Evolutionary conservation across 2,797 vertebrate genomes (phyloP), one percentile per base, ranked within the genome.

Genomic region (Sebastes elongatus): DNA sequence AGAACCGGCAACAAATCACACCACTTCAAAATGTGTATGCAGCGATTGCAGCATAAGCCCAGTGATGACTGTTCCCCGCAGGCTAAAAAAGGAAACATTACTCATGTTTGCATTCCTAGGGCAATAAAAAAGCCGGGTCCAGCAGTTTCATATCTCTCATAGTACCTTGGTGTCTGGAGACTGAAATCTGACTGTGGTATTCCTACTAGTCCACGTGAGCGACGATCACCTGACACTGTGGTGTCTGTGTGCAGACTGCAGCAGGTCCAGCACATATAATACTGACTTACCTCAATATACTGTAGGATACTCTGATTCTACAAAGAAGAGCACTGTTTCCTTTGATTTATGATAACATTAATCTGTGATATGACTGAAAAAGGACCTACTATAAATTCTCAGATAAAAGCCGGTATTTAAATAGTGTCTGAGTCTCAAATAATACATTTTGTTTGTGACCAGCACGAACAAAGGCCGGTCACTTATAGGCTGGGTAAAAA

Each of bases 61-160:
- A 74, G 27, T 35, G 18, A 27, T 63, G 77, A 71, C 13, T 52
- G 67, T 42, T 25, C 11, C 30, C 62, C 22, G 38, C 0, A 2
- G n/a, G 2, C 73, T 88, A 86, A 72, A 91, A 86, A 79, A 86
- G 28, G 85, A 86, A 77, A 80, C 3, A 2, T 66, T 30, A 64
- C 75, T 68, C 28, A 42, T 42, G 38, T 42, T 55, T 23, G 23
- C 32, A 76, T 71, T 76, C 80, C 69, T 16, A 38, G 35, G 62
- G 72, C 71, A 64, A 18, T 62, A 35, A 64, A 75, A 20, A 9
- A 25, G 64, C 56, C 7, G 59, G 46, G 35, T 65, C 46, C 66
- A 81, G 79, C 38, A 30, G 68, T 72, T 81, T 87, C 78, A 80
- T 52, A 16, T 62, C 82, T 77, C 80, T 64, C 14, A 25, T 38